Percentiles rank a stretch among this genome's conserved stretches.
These are phyloP conservation scores for Pogonomyrmex californicus DNA, from an alignment of 1,140 invertebrate genomes.

Conservation along the genomic window DNA sequence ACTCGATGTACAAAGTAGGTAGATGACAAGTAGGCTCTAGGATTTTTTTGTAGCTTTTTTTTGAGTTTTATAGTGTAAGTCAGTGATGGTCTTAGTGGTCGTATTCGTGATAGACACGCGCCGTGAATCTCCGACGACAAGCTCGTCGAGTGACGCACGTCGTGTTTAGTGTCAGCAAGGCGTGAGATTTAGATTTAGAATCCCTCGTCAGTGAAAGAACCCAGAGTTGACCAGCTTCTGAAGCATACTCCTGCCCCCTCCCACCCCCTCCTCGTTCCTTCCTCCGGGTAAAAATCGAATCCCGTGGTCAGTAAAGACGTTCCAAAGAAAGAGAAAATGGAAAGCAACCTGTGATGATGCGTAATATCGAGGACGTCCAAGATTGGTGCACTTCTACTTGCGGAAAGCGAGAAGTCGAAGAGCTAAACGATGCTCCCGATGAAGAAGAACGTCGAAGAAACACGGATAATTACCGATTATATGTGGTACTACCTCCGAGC, in stretches of 20 bases:
- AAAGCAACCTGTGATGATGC: slow-evolving; percentile 10
- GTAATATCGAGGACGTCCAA: slow-evolving; percentile 20
- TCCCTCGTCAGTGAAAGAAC: slow-evolving; percentile 62
- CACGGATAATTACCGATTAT: slow-evolving; percentile 44
- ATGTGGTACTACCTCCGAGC: slow-evolving; percentile 16
- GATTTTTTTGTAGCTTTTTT: slow-evolving; percentile 73
- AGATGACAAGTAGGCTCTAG: slow-evolving; percentile 68
- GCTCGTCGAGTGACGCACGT: slow-evolving; percentile 68
- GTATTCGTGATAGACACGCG: slow-evolving; percentile 69
- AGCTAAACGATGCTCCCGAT: background rate
- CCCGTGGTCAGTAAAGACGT: background rate
- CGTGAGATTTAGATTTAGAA: slow-evolving; percentile 71
- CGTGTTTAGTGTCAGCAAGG: slow-evolving; percentile 68
- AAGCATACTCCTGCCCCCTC: slow-evolving; percentile 19
- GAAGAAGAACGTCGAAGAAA: slow-evolving; percentile 55
- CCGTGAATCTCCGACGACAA: slow-evolving; percentile 53
- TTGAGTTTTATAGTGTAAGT: slow-evolving; percentile 73
- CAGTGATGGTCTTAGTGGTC: slow-evolving; percentile 68
- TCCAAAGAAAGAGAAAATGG: background rate
- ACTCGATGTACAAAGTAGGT: slow-evolving; percentile 67
- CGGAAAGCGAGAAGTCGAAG: slow-evolving; percentile 22
- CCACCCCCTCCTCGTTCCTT: background rate
- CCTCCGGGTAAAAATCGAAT: slow-evolving; percentile 7
- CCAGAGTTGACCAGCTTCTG: slow-evolving; percentile 73
- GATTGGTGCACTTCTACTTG: background rate